phyloP scores from a whole-genome alignment of 2,888 invertebrate genomes.

The Diachrysia chrysitis region DNA sequence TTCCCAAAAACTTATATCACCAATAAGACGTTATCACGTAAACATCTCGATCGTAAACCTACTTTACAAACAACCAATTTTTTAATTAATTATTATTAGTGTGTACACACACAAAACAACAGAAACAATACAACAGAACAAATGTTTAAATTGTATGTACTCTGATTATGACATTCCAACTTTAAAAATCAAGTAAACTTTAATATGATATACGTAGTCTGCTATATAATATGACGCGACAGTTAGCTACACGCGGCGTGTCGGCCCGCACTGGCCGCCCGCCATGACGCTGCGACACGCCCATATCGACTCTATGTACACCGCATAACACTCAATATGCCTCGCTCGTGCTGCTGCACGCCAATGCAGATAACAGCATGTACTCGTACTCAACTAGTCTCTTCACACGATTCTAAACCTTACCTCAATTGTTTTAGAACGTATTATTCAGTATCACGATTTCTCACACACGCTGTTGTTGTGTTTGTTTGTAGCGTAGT shows the following conservation, averaged over 20 bases:
- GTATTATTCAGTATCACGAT: slow-evolving; percentile 1
- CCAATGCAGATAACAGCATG: slow-evolving; percentile 40
- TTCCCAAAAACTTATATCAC: no score
- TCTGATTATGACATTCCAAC: no score
- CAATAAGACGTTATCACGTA: no score
- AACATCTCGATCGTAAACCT: no score
- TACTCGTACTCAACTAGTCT: not conserved
- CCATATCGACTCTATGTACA: slow-evolving; percentile 6
- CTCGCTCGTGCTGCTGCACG: slow-evolving; percentile 1
- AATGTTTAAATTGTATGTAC: no score
- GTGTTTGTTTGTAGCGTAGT: slow-evolving; percentile 53
- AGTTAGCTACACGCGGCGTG: no score
- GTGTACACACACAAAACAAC: no score
- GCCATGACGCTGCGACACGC: slow-evolving; percentile 22
- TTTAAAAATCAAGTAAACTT: no score
- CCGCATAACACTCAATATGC: slow-evolving; percentile 8
- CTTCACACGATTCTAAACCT: slow-evolving; percentile 13
- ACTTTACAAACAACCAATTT: no score
- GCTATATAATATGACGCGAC: slow-evolving; percentile 12
- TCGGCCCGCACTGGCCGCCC: slow-evolving; percentile 26
- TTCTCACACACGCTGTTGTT: slow-evolving; percentile 10
- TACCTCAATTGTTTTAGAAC: not conserved
- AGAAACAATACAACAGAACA: no score
- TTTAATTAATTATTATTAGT: no score
- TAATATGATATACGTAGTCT: not conserved